A percentile compares a stretch with the other conserved stretches of the same genome.
These are phyloP conservation scores for Chrysodeixis includens DNA, from an alignment of 2,888 invertebrate species.

Conservation along the genomic window DNA sequence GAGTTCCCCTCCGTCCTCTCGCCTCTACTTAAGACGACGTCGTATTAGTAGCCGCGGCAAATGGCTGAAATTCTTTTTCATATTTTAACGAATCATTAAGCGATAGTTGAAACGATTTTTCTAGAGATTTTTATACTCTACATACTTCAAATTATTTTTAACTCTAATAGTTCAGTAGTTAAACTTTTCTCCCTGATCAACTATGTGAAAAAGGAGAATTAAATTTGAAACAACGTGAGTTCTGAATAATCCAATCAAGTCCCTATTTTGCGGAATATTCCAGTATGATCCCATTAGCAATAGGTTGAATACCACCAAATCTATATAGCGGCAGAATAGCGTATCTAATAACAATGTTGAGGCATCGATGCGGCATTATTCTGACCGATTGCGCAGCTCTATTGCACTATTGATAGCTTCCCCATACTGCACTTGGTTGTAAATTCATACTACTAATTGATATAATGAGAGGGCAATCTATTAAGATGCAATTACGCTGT, in stretches of 20 bases:
- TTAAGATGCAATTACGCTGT: constrained; percentile 55
- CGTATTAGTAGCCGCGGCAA: constrained; percentile 80
- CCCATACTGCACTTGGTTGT: constrained; percentile 31
- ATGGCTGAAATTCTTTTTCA: constrained; percentile 76
- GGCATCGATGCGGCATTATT: constrained; percentile 75
- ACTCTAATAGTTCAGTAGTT: too few species aligned
- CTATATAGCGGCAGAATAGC: constrained; percentile 61
- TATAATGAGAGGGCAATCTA: constrained; percentile 56
- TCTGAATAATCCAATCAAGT: constrained; percentile 26
- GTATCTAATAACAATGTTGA: constrained; percentile 69
- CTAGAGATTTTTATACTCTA: constrained; percentile 46
- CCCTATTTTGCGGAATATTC: constrained; percentile 39
- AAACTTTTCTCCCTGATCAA: too few species aligned
- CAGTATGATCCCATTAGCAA: constrained; percentile 34
- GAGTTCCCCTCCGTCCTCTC: constrained; percentile 65
- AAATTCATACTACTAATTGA: constrained; percentile 52
- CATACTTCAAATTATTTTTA: not conserved
- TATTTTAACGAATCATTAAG: constrained; percentile 73
- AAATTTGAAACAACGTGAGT: constrained; percentile 6
- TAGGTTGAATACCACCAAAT: constrained; percentile 57
- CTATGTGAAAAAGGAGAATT: too few species aligned
- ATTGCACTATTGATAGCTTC: constrained; percentile 65
- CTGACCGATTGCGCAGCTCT: constrained; percentile 78
- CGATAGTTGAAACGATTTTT: constrained; percentile 63
- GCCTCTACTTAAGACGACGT: constrained; percentile 76